These are phyloP conservation scores for Asarcornis scutulata DNA, from an alignment of 2,113 vertebrate genomes.

Conservation along the genomic window DNA sequence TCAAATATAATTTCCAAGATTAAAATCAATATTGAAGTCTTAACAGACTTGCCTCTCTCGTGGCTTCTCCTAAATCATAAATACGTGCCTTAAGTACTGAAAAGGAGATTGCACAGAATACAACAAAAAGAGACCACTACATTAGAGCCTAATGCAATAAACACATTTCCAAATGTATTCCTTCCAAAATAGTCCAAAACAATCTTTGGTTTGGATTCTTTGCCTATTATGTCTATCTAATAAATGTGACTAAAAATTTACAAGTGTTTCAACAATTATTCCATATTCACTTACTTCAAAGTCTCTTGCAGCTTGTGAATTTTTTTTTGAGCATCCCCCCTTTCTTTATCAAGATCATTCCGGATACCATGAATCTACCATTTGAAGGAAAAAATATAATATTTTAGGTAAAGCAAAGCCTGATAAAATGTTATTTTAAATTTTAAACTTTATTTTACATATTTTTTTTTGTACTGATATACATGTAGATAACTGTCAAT, in stretches of 20 bases:
- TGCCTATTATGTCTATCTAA: neutral
- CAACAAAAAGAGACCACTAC: neutral
- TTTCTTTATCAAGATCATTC: slow-evolving; percentile 74
- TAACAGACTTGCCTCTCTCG: neutral
- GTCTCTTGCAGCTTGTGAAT: slow-evolving; percentile 69
- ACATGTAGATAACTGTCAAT: neutral
- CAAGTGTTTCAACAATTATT: neutral
- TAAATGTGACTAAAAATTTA: neutral
- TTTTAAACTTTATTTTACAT: neutral
- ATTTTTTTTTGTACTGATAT: neutral
- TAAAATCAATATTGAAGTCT: neutral
- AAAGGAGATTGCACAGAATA: neutral
- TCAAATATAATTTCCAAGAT: neutral
- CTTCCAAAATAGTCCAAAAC: neutral
- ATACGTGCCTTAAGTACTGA: neutral
- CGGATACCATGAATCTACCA: slow-evolving; percentile 71
- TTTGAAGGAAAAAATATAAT: neutral
- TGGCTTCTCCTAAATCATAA: neutral
- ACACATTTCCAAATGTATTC: neutral
- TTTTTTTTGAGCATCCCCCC: slow-evolving; percentile 69
- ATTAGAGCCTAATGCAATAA: neutral
- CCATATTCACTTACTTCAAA: slow-evolving; percentile 74
- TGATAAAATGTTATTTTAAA: neutral
- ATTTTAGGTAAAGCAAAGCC: neutral
- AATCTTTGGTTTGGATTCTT: neutral